These are phyloP conservation scores for Rana temporaria DNA, from an alignment of 2,113 vertebrate species.

Conservation along the genomic window DNA sequence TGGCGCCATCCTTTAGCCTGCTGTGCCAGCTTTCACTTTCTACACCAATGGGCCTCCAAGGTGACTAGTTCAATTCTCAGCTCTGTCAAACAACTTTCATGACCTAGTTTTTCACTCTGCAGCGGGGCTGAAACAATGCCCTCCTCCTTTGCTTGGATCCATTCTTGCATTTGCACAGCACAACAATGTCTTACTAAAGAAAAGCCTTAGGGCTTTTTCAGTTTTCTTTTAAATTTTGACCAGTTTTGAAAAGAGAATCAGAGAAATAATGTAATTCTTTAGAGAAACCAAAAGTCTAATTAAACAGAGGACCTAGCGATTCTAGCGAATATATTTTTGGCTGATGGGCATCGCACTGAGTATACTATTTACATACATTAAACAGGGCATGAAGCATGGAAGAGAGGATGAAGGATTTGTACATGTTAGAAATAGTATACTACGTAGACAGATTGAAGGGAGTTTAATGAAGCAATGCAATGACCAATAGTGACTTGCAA, in stretches of 20 bases:
- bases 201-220: conserved; percentile 34
- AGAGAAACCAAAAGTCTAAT: conserved; percentile 37
- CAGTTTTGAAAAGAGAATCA: conserved; percentile 60
- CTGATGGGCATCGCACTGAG: not conserved
- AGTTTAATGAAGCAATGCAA: too few species aligned
- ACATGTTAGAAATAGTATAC: not conserved
- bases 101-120: conserved; percentile 82
- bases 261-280: conserved; percentile 27
- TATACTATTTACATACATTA: conserved; percentile 30
- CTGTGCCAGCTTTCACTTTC: conserved; percentile 65
- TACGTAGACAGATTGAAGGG: too few species aligned
- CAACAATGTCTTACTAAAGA: conserved; percentile 59
- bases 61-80: conserved; percentile 85
- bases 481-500: too few species aligned
- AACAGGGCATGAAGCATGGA: not conserved
- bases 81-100: conserved; percentile 80
- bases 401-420: not conserved
- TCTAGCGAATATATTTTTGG: conserved; percentile 2
- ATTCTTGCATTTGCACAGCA: conserved; percentile 61
- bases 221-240: conserved; percentile 53
- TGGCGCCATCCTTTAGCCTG: conserved; percentile 24
- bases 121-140: conserved; percentile 68
- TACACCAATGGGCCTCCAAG: conserved; percentile 76
- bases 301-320: conserved; percentile 7
- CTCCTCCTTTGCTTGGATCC: conserved; percentile 60